Evolutionary conservation across 1,140 invertebrate genomes (phyloP).

Genomic region (Dolichoris vasculosae): DNA sequence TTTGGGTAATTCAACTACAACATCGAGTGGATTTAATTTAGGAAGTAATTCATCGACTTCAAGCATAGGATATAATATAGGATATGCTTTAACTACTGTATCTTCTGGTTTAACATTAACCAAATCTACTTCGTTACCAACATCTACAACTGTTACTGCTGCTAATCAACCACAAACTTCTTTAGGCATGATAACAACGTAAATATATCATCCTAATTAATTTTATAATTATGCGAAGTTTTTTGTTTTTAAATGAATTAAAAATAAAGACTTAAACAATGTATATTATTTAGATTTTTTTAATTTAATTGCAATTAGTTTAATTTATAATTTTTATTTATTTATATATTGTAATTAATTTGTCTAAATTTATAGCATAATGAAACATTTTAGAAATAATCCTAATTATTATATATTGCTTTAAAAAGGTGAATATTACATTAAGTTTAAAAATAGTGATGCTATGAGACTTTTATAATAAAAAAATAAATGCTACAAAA

Average conservation of each 20-base stretch:
- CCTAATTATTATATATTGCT: no score
- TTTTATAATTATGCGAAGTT: not conserved
- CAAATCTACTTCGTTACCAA: conserved; percentile 55
- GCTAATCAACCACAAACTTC: conserved; percentile 70
- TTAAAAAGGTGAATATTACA: no score
- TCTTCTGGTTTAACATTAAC: conserved; percentile 57
- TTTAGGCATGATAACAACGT: conserved; percentile 72
- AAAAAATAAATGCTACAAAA: no score
- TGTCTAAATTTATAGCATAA: no score
- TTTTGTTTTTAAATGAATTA: not conserved
- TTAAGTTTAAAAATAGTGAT: no score
- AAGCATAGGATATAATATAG: conserved; percentile 58
- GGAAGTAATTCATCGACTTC: conserved; percentile 53
- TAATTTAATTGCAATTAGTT: no score
- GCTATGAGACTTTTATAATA: no score
- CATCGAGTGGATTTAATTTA: conserved; percentile 60
- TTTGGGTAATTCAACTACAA: conserved; percentile 57
- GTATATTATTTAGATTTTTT: no score
- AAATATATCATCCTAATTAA: conserved; percentile 55
- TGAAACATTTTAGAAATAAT: no score
- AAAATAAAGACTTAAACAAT: no score
- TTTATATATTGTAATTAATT: no score
- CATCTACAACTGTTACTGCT: conserved; percentile 66
- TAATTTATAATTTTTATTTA: no score
- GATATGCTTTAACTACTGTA: conserved; percentile 53